Base-by-base conservation (phyloP, 1,140 invertebrate genomes). In the Drosophila pseudoananassae region DNA sequence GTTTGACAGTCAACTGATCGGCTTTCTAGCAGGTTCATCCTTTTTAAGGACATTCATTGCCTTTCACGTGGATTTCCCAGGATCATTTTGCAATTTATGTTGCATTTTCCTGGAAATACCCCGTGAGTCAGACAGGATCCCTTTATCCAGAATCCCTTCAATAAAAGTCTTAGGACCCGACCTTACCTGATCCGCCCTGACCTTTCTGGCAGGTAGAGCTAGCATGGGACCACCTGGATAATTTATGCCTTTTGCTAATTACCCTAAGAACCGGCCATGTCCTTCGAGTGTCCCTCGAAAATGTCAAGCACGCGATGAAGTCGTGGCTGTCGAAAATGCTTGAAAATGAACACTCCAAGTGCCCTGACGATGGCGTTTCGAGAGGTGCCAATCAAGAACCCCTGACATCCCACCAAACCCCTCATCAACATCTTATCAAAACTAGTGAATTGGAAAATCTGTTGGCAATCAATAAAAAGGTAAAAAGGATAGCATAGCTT, bases 401-500 rank as follows among this genome's bases (percentile, higher is more conserved):
- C 25, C 25, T 27, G 25, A 27, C 25, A 10, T 5, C 45, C 46
- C 29, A 2, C 27, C 59, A 7, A 5, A 23, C 33, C 3, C 33
- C 10, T 2, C 33, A 3, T 2, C 31, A 20, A 10, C 23, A 12
- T 12, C 10, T 52, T 43, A 59, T 70, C 53, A 66, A 56, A 61
- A 17, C 43, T 57, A 52, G 46, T 70, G 74, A 70, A 60, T 66
- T 66, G 79, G 53, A 78, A 65, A 68, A 64, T 57, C 57, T 66
- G 57, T 15, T 50, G 45, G 47, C 64, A 87, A 85, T 85, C 82
- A 87, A 85, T 85, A 85, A 65, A 63, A 55, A 66, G 55, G 49
- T 60, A 68, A 76, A 66, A 43, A 72, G 63, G 50, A 59, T 45
- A 66, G 46, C 63, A 69, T 69, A 49, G 65, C 65, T 61, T 61